These are phyloP conservation scores for Dynastes grantii DNA, from an alignment of 2,888 invertebrate genomes.

Conservation along the genomic window DNA sequence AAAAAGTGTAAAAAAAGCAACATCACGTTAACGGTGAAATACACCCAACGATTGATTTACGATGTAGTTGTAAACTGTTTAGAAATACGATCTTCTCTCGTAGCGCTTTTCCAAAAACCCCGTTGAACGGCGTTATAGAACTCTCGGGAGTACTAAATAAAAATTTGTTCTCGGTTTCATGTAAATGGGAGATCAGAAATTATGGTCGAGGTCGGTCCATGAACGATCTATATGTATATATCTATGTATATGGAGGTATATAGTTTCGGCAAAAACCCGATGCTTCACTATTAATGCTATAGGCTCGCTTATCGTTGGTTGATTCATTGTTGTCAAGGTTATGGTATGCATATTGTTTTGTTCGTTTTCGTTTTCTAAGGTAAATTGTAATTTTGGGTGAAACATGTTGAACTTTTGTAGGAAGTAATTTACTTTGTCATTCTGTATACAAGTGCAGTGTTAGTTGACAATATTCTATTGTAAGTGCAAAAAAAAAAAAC, in stretches of 20 bases:
- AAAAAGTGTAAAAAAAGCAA: not conserved
- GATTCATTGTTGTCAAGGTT: too few relatives aligned
- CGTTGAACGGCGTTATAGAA: conserved; percentile 32
- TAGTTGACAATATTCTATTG: too few relatives aligned
- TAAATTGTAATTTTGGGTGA: too few relatives aligned
- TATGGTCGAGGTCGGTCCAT: conserved; percentile 23
- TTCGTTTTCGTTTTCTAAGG: too few relatives aligned
- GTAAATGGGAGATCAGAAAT: conserved; percentile 49
- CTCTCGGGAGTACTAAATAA: conserved; percentile 48
- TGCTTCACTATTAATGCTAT: too few relatives aligned
- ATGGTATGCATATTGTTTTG: too few relatives aligned
- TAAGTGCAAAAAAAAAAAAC: too few relatives aligned
- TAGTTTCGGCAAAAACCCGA: not conserved
- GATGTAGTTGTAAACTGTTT: conserved; percentile 29
- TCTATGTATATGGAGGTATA: not conserved
- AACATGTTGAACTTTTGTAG: too few relatives aligned
- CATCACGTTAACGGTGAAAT: conserved; percentile 19
- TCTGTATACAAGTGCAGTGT: too few relatives aligned
- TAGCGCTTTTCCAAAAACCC: not conserved
- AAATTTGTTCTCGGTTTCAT: conserved; percentile 48
- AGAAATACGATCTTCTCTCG: conserved; percentile 9
- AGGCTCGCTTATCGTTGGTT: too few relatives aligned
- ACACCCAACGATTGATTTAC: conserved; percentile 25
- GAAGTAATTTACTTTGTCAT: too few relatives aligned
- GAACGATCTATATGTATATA: conserved; percentile 8